Percentiles rank a stretch among this genome's conserved stretches.
These are phyloP conservation scores for Strigamia crassipes DNA, from an alignment of 2,888 invertebrate species.

Conservation along the genomic window DNA sequence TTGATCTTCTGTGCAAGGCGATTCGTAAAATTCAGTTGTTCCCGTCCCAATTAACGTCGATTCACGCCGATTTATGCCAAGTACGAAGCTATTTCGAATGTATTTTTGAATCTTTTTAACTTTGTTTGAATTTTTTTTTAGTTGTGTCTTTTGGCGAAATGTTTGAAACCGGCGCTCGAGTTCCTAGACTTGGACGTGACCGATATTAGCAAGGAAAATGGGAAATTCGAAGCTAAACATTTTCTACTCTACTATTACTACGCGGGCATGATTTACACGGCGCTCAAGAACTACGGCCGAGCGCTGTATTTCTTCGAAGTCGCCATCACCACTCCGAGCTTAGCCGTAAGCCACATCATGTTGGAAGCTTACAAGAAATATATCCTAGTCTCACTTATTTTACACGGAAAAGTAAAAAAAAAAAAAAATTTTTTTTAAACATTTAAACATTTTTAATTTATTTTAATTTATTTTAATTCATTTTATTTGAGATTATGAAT, in stretches of 20 bases:
- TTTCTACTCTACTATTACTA: conserved; percentile 95
- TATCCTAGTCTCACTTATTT: conserved; percentile 85
- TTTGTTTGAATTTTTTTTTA: no score
- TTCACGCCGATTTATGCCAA: conserved; percentile 92
- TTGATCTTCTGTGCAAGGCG: conserved; percentile 78
- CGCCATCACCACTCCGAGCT: conserved; percentile 90
- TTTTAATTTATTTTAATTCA: not conserved
- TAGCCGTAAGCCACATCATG: conserved; percentile 95
- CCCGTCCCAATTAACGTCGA: conserved; percentile 88
- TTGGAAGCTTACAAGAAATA: conserved; percentile 97
- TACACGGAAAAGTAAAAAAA: conserved; percentile 79
- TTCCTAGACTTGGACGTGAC: conserved; percentile 89
- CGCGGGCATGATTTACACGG: conserved; percentile 96
- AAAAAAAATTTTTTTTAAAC: no score
- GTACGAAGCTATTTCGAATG: conserved; percentile 53
- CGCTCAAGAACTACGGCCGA: conserved; percentile 87
- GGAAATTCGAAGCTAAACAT: conserved; percentile 82
- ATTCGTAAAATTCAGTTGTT: conserved; percentile 85
- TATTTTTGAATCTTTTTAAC: no score
- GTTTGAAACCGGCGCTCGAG: conserved; percentile 86
- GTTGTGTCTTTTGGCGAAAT: conserved; percentile 85
- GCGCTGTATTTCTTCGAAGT: conserved; percentile 96
- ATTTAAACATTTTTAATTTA: no score
- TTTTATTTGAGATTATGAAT: conserved; percentile 61
- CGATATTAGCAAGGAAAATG: conserved; percentile 85